Evolutionary conservation across 2,888 invertebrate species (phyloP).

Genomic region (Lordiphosa fenestrarum): DNA sequence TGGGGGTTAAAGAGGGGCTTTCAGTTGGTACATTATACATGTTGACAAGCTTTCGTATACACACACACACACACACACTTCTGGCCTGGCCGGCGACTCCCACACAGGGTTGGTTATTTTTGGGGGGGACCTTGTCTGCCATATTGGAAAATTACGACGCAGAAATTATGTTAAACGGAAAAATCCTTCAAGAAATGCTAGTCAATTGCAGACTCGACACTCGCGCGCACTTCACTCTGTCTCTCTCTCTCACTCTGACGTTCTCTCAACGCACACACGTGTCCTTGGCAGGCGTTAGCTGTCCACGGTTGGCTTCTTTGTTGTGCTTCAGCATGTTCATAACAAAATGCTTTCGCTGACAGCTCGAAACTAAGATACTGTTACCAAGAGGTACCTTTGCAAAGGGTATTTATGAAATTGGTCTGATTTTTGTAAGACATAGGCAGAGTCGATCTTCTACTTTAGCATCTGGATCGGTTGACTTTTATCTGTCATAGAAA

Average conservation of each 20-base stretch:
- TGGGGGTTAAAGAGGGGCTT: slow-evolving; percentile 10
- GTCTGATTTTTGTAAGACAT: no score
- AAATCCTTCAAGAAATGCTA: slow-evolving; percentile 43
- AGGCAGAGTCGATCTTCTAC: no score
- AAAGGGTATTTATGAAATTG: no score
- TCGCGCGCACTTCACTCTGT: not conserved
- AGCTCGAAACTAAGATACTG: no score
- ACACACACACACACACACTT: slow-evolving; percentile 42
- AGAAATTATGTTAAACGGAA: slow-evolving; percentile 39
- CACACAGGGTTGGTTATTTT: slow-evolving; percentile 23
- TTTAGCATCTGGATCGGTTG: no score
- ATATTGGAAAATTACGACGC: slow-evolving; percentile 66
- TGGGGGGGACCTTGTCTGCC: slow-evolving; percentile 38
- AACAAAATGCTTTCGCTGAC: slow-evolving; percentile 40
- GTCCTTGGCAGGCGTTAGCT: slow-evolving; percentile 40
- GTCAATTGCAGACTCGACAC: not conserved
- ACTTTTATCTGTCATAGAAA: no score
- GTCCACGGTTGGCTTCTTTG: slow-evolving; percentile 61
- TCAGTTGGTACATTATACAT: slow-evolving; percentile 19
- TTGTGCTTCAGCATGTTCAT: slow-evolving; percentile 73
- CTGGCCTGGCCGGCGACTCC: slow-evolving; percentile 23
- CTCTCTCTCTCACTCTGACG: slow-evolving; percentile 5
- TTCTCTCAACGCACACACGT: slow-evolving; percentile 12
- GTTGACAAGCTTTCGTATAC: slow-evolving; percentile 30
- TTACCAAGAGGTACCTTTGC: no score